Conservation (phyloP, 2,797 vertebrate species). For the Centroberyx gerrardi region DNA sequence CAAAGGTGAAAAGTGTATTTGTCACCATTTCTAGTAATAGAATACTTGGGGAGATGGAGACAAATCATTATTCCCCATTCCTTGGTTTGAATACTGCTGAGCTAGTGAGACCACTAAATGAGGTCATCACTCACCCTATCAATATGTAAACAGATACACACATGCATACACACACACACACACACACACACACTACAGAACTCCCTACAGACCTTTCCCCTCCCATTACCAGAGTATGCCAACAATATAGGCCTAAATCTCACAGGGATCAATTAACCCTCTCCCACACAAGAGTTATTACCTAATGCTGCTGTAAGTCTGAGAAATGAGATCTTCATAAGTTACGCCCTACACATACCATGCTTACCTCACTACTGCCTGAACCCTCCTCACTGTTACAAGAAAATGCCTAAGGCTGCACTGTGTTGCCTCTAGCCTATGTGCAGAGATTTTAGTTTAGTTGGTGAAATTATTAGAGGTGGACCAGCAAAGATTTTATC, state of each 20-base stretch:
- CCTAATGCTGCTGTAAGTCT: conserved; percentile 45
- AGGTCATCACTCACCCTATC: conserved; percentile 37
- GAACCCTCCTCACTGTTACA: conserved; percentile 24
- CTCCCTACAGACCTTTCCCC: conserved; percentile 32
- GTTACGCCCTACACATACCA: conserved; percentile 43
- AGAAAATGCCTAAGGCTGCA: conserved; percentile 16
- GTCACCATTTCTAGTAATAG: no score
- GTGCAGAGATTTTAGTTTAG: no score
- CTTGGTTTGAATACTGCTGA: conserved; percentile 36
- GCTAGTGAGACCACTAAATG: conserved; percentile 2
- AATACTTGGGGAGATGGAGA: no score
- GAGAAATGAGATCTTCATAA: conserved; percentile 26
- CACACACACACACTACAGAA: conserved; percentile 18
- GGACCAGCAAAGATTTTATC: no score
- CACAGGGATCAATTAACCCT: conserved; percentile 72
- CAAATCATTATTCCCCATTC: neutral
- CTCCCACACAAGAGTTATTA: conserved; percentile 50
- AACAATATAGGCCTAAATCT: conserved; percentile 54
- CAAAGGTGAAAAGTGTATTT: no score
- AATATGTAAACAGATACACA: conserved; percentile 38
- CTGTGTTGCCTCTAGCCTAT: neutral
- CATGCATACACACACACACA: neutral
- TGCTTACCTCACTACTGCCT: conserved; percentile 47
- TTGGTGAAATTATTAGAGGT: no score
- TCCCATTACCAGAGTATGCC: conserved; percentile 17